phyloP scores from a whole-genome alignment of 2,797 vertebrate genomes.

The Halcyon leucocephala region DNA sequence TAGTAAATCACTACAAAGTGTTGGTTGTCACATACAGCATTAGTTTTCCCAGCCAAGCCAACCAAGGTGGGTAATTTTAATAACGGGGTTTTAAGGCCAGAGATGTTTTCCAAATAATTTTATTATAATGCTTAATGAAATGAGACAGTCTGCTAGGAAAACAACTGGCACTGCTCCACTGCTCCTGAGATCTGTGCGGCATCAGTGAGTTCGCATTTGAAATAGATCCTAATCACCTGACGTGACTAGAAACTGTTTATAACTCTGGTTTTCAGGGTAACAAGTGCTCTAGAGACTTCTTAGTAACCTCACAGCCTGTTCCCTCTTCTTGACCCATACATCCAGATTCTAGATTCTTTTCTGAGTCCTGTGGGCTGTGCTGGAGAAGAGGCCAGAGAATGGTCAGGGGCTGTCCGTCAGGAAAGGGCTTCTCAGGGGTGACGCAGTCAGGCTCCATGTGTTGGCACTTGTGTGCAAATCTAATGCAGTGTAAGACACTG shows the following conservation, averaged over 20 bases:
- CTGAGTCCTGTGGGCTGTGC: not conserved
- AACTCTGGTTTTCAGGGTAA: not conserved
- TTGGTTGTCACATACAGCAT: not conserved
- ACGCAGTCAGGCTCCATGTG: fast-evolving
- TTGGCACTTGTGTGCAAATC: not conserved
- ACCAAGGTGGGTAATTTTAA: not conserved
- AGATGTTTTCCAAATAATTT: not conserved
- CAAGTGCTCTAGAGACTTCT: not conserved
- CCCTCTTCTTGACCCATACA: not conserved
- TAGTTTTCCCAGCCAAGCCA: not conserved
- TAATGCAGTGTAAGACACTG: not conserved
- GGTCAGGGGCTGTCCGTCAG: not conserved
- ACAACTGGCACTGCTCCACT: not conserved
- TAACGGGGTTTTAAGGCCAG: not conserved
- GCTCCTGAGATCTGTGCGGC: not conserved
- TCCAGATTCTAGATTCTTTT: not conserved
- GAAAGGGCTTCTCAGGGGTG: not conserved
- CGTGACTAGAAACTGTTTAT: not conserved
- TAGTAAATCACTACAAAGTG: not conserved
- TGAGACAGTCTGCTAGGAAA: not conserved
- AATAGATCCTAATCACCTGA: not conserved
- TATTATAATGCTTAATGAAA: not conserved
- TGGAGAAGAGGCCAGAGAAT: not conserved
- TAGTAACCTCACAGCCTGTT: not conserved
- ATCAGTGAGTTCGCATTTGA: not conserved